Percentiles rank a stretch among this genome's conserved stretches.
phyloP scores from a whole-genome alignment of 2,113 vertebrate genomes.

The Actinemys pallida region DNA sequence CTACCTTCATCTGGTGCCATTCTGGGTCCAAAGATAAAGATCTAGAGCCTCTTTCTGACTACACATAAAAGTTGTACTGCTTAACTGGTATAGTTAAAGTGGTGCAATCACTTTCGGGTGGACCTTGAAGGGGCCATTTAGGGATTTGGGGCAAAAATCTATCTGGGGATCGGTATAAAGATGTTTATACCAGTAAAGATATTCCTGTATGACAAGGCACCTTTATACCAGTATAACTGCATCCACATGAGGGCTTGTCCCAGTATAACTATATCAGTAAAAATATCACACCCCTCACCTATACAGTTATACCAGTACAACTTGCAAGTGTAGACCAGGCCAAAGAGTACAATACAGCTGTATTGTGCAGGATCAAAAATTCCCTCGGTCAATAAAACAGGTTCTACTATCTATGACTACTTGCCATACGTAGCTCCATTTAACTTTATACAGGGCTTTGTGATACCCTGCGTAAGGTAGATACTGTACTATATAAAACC shows the following conservation, averaged over 20 bases:
- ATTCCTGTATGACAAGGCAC: background rate
- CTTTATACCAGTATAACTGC: background rate
- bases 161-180: background rate
- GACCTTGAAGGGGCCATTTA: too few relatives aligned
- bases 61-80: background rate
- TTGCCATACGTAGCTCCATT: background rate
- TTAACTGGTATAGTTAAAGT: background rate
- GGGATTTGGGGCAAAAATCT: too few relatives aligned
- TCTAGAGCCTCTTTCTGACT: background rate
- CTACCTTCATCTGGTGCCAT: background rate
- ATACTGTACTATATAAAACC: background rate
- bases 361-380: background rate
- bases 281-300: background rate
- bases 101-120: background rate
- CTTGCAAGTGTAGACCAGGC: background rate
- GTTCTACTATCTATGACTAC: background rate
- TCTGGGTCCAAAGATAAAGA: background rate
- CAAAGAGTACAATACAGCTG: rapidly evolving
- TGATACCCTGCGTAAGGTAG: background rate
- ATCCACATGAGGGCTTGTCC: background rate
- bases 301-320: background rate
- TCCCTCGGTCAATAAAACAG: background rate
- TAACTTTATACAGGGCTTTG: background rate
- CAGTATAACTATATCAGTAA: background rate
- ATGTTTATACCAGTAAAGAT: background rate